Base-by-base conservation (phyloP, 2,797 vertebrate genomes). In the Phoeniculus purpureus region DNA sequence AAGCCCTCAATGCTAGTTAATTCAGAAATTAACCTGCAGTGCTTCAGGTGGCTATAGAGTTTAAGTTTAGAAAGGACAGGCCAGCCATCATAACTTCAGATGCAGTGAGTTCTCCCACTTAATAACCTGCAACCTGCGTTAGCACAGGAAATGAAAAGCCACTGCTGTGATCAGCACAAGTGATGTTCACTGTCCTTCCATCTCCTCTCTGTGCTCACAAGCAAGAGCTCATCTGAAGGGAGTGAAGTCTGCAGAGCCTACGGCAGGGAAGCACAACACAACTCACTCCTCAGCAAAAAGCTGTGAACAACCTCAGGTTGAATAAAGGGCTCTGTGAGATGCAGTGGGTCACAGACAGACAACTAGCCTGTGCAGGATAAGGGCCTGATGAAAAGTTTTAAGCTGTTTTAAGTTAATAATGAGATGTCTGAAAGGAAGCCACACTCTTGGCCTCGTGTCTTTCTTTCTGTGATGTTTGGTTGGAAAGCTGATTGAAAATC, bases 101-200 rank as follows among this genome's bases (percentile, higher is more conserved):
- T 26, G 8, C 14, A 76, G 14, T 7, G n/a, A 87, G 50, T 65
- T 60, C 23, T 76, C 32, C n/a, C 47, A 31, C 61, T 76, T 72
- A 9, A 34, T 22, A 93, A 75, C 14, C 43, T 81, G 52, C 1
- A 3, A 67, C 56, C 43, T 31, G 27, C 29, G 25, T 48, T 3
- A 12, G n/a, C 27, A 43, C 7, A 73, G 85, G 60, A 89, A 91
- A 76, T 56, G 18, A 56, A 91, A 88, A 55, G 48, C 9, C 32
- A 20, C 29, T 66, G 16, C 55, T 0, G 1, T 13, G 59, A 29
- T 79, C 52, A 60, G 48, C 31, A 70, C 29, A 32, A 81, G 26
- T 0, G 0, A 71, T 0, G 0, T 29, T 25, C 3, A 3, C 67
- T 81, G 62, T 18, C 18, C 37, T 32, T 62, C 48, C 48, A 76